Evolutionary conservation across 2,797 vertebrate genomes (phyloP).

Genomic region (Hydrophis major): DNA sequence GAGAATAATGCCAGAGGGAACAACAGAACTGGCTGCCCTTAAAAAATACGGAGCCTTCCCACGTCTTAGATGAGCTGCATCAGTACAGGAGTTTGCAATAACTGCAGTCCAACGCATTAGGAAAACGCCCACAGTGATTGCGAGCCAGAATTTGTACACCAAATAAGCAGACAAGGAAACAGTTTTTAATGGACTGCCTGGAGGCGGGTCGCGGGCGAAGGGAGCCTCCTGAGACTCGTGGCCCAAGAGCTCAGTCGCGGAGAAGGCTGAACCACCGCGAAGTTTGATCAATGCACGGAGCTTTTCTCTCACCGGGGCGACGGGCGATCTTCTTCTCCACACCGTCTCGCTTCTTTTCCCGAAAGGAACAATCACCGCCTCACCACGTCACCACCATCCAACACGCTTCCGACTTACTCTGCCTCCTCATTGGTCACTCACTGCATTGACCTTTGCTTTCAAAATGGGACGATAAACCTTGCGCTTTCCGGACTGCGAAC

Average conservation of each 20-base stretch:
- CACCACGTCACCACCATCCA: not conserved
- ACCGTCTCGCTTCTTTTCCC: not conserved
- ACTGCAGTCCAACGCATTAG: not conserved
- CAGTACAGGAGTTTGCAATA: not conserved
- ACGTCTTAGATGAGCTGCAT: not conserved
- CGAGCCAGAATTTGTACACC: not conserved
- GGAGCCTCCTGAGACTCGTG: not conserved
- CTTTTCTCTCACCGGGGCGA: not conserved
- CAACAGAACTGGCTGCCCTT: not conserved
- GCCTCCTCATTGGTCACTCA: not conserved
- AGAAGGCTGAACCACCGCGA: not conserved
- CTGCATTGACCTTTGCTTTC: not conserved
- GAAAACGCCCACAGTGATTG: not conserved
- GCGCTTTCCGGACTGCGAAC: not conserved
- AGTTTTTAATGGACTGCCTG: not conserved
- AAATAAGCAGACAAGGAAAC: not conserved
- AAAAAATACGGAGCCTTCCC: not conserved
- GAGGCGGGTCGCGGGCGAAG: not conserved
- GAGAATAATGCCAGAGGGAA: not conserved
- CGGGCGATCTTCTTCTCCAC: not conserved
- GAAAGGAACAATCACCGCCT: not conserved
- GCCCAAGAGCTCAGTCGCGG: not conserved
- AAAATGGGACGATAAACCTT: not conserved
- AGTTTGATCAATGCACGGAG: not conserved
- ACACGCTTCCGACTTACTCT: no score